phyloP scores from a whole-genome alignment of 1,140 invertebrate genomes.

The Plutomurus gul region DNA sequence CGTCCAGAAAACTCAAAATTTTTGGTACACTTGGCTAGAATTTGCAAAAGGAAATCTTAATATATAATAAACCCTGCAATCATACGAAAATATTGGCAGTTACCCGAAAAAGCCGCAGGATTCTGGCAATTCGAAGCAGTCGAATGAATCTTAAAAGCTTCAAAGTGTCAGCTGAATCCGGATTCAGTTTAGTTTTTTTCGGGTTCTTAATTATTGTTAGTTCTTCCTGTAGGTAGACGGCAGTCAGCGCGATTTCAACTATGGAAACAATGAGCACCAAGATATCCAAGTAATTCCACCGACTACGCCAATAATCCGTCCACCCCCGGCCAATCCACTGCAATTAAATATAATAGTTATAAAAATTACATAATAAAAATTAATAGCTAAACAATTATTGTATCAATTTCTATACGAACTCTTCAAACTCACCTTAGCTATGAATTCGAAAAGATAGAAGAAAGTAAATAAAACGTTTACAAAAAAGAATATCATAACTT shows the following conservation, averaged over 20 bases:
- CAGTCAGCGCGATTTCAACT: too few relatives aligned
- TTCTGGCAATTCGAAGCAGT: constrained; percentile 16
- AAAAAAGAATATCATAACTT: constrained; percentile 27
- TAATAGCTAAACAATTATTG: neutral
- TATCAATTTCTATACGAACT: too few relatives aligned
- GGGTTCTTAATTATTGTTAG: neutral
- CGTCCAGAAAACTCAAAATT: constrained; percentile 55
- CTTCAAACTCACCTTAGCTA: constrained; percentile 36
- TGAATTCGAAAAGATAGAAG: constrained; percentile 41
- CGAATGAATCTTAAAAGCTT: constrained; percentile 33
- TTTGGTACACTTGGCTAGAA: constrained; percentile 40
- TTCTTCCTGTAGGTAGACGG: neutral
- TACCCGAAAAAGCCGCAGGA: constrained; percentile 35
- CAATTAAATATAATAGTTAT: too few relatives aligned
- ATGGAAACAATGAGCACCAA: too few relatives aligned
- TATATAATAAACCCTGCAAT: too few relatives aligned
- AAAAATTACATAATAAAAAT: neutral
- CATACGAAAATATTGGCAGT: too few relatives aligned
- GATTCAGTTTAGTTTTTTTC: neutral
- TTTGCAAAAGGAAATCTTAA: too few relatives aligned
- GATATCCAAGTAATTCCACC: too few relatives aligned
- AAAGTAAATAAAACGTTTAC: constrained; percentile 34
- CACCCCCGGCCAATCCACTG: too few relatives aligned
- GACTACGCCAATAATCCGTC: neutral
- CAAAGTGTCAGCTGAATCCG: neutral